Conservation (phyloP, 2,888 invertebrate species). For the Diachrysia chrysitis region DNA sequence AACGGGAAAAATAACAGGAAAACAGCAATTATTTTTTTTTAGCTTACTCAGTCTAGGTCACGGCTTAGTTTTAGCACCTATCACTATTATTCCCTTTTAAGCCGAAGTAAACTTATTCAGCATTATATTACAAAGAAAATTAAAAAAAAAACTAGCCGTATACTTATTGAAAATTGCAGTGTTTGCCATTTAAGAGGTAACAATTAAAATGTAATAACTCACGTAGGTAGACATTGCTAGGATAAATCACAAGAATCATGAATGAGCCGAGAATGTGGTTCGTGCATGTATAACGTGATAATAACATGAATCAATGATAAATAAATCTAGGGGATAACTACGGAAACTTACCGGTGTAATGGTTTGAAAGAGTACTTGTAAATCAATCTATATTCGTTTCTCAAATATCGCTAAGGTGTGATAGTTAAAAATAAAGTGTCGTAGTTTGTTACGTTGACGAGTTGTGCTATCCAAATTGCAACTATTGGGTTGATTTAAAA, state of each 20-base stretch:
- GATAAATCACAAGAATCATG: constrained; percentile 24
- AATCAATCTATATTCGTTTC: constrained; percentile 38
- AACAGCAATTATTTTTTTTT: neutral
- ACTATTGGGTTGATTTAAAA: neutral
- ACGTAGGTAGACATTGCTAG: constrained; percentile 15
- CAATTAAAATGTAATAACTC: constrained; percentile 15
- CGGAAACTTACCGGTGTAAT: constrained; percentile 43
- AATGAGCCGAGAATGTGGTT: constrained; percentile 28
- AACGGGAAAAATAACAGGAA: constrained; percentile 21
- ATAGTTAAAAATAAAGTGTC: constrained; percentile 7
- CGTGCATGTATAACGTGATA: constrained; percentile 33
- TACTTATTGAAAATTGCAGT: neutral
- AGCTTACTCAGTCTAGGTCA: neutral
- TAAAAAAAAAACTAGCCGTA: neutral
- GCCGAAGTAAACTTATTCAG: no score
- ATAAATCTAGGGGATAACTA: constrained; percentile 22
- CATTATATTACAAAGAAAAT: no score
- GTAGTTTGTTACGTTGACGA: constrained; percentile 8
- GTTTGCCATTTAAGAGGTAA: neutral
- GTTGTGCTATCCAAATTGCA: neutral
- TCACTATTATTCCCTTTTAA: no score
- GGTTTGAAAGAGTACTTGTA: constrained; percentile 26
- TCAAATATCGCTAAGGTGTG: constrained; percentile 29
- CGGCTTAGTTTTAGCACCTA: neutral
- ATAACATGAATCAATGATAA: constrained; percentile 25